Evolutionary conservation across 2,888 invertebrate species (phyloP), one percentile per base, ranked within the genome.

Genomic region (Agrochola lychnidis): DNA sequence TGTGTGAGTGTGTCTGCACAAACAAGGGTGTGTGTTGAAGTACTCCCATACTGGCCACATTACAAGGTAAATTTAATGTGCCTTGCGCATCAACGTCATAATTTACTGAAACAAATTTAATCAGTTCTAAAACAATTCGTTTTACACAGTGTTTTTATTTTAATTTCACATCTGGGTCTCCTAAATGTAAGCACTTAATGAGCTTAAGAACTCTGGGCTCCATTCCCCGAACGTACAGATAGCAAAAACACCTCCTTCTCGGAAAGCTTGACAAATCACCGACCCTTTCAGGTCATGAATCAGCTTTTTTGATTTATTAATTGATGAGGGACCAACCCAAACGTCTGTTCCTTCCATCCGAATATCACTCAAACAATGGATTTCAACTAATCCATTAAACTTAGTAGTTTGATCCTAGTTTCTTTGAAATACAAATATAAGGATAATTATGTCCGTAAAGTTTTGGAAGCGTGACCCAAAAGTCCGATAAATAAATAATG

Each of bases 401-500:
- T 66, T 61, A 74, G 64, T 70, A 82, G 78, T 74, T 74, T 56
- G 1, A 10, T 56, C 53, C 14, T 51, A 61, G 57, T 81, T 85
- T 73, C 71, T 81, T 81, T 51, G 66, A 70, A 69, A 75, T 78
- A 84, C 81, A 78, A 85, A 85, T 74, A 82, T 70, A 83, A 75
- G 83, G 78, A 78, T 78, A 85, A 83, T 85, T 82, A 82, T 70
- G 70, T 70, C 64, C 66, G 71, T 64, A 53, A 85, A 85, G 62
- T 86, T 83, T 86, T 83, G 56, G 79, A 79, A 73, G 36, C 68
- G 86, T 57, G 73, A 83, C 74, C 82, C 77, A 72, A 84, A 82
- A 84, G 73, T 78, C 81, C 75, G 75, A 78, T 89, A 87, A 87
- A 88, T 88, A 87, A 86, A 88, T 87, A 85, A 88, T 85, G 85